phyloP scores from a whole-genome alignment of 2,797 vertebrate species.

The Enteromius paludinosus region DNA sequence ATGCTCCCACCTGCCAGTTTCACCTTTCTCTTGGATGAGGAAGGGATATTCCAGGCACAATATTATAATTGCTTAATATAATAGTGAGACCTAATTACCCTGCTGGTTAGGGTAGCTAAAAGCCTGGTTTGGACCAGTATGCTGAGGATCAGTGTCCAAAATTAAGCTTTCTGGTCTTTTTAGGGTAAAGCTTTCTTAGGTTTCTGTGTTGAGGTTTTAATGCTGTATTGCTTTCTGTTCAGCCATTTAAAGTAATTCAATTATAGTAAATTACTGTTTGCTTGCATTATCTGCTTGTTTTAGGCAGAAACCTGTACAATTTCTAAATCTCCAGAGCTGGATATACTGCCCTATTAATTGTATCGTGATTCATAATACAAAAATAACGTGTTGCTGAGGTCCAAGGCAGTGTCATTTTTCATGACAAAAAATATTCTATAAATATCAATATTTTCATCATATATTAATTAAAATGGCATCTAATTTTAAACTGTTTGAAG shows the following conservation, averaged over 20 bases:
- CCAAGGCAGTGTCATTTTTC: background rate
- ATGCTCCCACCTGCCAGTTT: slow-evolving; percentile 27
- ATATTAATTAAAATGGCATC: background rate
- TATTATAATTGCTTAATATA: slow-evolving; percentile 22
- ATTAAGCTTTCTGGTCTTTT: background rate
- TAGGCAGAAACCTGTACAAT: background rate
- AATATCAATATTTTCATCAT: background rate
- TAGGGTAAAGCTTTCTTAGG: background rate
- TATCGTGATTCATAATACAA: background rate
- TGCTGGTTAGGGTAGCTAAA: slow-evolving; percentile 13
- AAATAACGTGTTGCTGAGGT: background rate
- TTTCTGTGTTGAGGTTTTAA: background rate
- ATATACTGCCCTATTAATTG: background rate
- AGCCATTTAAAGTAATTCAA: background rate
- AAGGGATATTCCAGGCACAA: slow-evolving; percentile 30
- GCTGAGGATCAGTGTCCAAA: background rate
- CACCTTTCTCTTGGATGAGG: slow-evolving; percentile 18
- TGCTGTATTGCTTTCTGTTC: background rate
- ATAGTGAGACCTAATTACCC: background rate
- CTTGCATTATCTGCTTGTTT: background rate
- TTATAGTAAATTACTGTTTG: background rate
- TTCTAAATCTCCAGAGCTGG: background rate
- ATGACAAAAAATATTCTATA: background rate
- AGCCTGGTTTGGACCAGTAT: slow-evolving; percentile 23
- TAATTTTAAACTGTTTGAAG: background rate